Percentiles rank a stretch among this genome's conserved stretches.
Evolutionary conservation across 2,113 vertebrate species (phyloP).

Genomic region (Pimephales promelas): DNA sequence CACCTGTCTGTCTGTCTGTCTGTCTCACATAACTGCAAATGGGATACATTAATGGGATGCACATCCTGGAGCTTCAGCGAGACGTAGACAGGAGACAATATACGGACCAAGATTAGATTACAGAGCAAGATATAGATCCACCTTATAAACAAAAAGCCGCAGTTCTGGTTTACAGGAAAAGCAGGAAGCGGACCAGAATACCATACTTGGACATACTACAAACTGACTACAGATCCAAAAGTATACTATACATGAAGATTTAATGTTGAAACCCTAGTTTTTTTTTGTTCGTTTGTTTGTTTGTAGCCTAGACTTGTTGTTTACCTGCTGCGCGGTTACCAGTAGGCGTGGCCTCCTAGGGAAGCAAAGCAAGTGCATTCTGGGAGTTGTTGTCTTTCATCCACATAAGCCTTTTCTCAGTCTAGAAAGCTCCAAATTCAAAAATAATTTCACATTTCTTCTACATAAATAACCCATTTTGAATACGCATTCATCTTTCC

Average conservation of each 20-base stretch:
- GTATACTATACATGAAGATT: too few relatives aligned
- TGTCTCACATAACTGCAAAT: neutral
- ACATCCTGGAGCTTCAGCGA: neutral
- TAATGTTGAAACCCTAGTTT: neutral
- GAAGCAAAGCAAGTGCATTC: too few relatives aligned
- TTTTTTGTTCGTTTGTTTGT: too few relatives aligned
- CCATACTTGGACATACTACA: neutral
- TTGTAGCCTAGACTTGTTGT: too few relatives aligned
- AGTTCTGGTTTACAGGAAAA: neutral
- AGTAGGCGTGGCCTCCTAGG: too few relatives aligned
- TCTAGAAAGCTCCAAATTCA: too few relatives aligned
- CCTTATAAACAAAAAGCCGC: neutral
- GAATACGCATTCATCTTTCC: too few relatives aligned
- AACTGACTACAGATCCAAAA: neutral
- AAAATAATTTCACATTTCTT: too few relatives aligned
- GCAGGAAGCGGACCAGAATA: neutral
- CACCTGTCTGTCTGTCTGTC: neutral
- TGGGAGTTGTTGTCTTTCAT: too few relatives aligned
- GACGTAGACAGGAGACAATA: neutral
- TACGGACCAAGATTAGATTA: neutral
- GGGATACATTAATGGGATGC: neutral
- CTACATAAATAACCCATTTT: too few relatives aligned
- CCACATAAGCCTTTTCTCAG: too few relatives aligned
- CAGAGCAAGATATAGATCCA: neutral
- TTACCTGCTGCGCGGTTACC: too few relatives aligned